Evolutionary conservation across 2,888 invertebrate genomes (phyloP), one percentile per base, ranked within the genome.

Genomic region (Scaptomyza tumidula): DNA sequence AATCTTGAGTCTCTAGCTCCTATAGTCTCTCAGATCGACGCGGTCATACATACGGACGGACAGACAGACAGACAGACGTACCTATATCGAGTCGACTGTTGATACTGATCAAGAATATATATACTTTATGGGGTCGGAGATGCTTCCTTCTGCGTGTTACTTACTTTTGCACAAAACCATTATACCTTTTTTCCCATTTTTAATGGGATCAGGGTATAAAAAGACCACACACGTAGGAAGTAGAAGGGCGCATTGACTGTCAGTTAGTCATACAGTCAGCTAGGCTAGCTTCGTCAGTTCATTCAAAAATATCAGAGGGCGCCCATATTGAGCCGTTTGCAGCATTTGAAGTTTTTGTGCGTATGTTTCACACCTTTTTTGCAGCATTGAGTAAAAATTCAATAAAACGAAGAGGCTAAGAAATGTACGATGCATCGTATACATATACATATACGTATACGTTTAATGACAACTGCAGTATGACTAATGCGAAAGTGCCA

Each of bases 321-420:
- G 73, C 55, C 69, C 75, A 60, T 39, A 50, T 64, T 48, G 19
- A 43, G 43, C 19, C 19, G 54, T 62, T 57, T 29, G 41, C 13
- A 19, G 56, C 24, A 10, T 52, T 39, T 56, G 37, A 37, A 48
- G 35, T 67, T 33, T 58, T 65, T 60, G 53, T 73, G 78, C 69
- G 71, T 80, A 66, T 58, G 68, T 50, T 82, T 83, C 75, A 82
- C 83, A 85, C 86, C 86, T 82, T 83, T 82, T 77, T 72, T 50
- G 54, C 49, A 37, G 56, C n/a, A 46, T 43, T 54, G 29, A 35
- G 33, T n/a, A 37, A 45, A 65, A 50, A 66, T 72, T 67, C 55
- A 73, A 75, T 72, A 70, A 77, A 72, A 59, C 16, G 46, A 75
- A 69, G 64, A 50, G 43, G 53, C 48, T 35, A 24, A 39, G 37